phyloP scores from a whole-genome alignment of 2,797 vertebrate species.

The Sparidentex hasta region DNA sequence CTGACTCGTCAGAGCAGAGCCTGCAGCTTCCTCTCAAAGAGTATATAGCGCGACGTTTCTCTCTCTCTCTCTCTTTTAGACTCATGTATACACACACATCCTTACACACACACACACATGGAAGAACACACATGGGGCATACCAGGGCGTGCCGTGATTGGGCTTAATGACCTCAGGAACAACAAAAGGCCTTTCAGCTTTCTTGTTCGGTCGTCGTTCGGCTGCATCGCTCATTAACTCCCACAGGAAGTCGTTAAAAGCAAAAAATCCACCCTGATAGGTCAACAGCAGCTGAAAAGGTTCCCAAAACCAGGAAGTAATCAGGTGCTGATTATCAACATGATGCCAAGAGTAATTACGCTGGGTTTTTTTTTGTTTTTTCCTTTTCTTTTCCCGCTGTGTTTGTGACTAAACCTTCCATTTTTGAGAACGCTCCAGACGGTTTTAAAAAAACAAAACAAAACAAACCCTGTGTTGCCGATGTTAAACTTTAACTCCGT shows the following conservation, averaged over 20 bases:
- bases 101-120: not conserved
- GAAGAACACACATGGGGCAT: constrained; percentile 52
- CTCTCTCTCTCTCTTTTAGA: not conserved
- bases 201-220: constrained; percentile 63
- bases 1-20: constrained; percentile 24
- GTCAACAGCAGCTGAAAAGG: constrained; percentile 80
- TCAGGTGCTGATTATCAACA: constrained; percentile 75
- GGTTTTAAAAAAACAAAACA: not conserved
- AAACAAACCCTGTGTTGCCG: constrained; percentile 1
- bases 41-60: not conserved
- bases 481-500: constrained; percentile 22
- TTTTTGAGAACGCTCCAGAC: not conserved
- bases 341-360: constrained; percentile 70
- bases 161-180: constrained; percentile 73
- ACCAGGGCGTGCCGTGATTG: constrained; percentile 67
- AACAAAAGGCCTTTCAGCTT: constrained; percentile 75
- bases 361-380: not conserved
- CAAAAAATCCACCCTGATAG: constrained; percentile 64
- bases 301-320: constrained; percentile 79
- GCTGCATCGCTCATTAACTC: constrained; percentile 69
- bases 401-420: constrained; percentile 18
- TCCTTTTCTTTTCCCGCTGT: not conserved
- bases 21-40: constrained; percentile 42
- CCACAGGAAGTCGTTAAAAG: constrained; percentile 77
- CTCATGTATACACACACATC: not conserved